Base-by-base conservation (phyloP, 2,888 invertebrate genomes). In the Ormia ochracea region DNA sequence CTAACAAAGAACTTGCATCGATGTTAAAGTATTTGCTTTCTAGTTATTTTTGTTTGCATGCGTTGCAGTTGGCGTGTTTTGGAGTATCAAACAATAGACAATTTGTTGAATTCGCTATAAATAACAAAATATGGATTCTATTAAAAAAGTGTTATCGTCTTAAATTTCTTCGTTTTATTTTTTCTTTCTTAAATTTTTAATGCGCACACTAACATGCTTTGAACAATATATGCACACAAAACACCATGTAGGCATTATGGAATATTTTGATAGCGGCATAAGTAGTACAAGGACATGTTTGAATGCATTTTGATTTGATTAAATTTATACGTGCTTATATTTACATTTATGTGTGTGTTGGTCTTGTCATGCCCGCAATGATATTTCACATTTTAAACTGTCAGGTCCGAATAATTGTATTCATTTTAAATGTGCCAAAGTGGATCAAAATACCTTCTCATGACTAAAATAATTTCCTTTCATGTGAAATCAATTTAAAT, bases 241-340 rank as follows among this genome's bases (percentile, higher is more conserved):
- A 23, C n/a, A 45, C 5, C 31, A 12, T 12, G 3, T 14, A 31
- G 6, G 33, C 21, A 21, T 14, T 19, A 65, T 68, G 10, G 59
- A 52, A 50, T 65, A 70, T 65, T 56, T 72, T 43, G 63, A 28
- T 41, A 72, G 43, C 50, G 50, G 65, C 69, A 38, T 70, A 82
- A 73, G 80, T 81, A 70, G 81, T 26, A 81, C 82, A 82, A 82
- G 81, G 82, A 81, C 76, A 79, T 75, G 73, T 43, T 70, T 45
- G 54, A 74, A 74, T 63, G 28, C 65, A 74, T 41, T 74, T 74
- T 41, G 36, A 70, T 59, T 70, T 70, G 31, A 14, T 52, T 72
- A 41, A 61, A 58, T 26, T 12, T 2, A 17, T 26, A 50, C 52
- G 23, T 41, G 3, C n/a, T 12, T 31, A 12, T 12, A 14, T 21